Evolutionary conservation across 2,888 invertebrate genomes (phyloP).

Genomic region (Plusia festucae): DNA sequence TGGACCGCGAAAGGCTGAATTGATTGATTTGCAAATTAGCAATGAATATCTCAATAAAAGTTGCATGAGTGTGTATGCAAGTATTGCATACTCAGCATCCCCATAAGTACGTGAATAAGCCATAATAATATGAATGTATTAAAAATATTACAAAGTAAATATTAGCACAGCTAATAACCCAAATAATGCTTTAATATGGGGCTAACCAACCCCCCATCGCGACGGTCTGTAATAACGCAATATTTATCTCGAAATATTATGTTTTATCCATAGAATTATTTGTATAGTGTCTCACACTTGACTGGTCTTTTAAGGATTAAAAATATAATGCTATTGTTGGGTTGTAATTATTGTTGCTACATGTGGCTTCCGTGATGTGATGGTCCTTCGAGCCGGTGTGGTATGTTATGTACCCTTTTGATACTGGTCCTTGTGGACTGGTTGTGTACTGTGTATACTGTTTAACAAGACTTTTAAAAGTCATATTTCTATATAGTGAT

Average conservation of each 20-base stretch:
- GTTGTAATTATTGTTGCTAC: constrained; percentile 42
- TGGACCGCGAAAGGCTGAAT: too few species aligned
- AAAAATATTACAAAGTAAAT: neutral
- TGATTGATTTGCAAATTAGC: too few species aligned
- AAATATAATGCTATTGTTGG: constrained; percentile 34
- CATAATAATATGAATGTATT: neutral
- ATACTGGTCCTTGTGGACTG: neutral
- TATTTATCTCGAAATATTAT: constrained; percentile 40
- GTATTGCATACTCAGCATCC: too few species aligned
- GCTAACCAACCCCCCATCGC: constrained; percentile 40
- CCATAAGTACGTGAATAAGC: too few species aligned
- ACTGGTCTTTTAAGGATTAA: constrained; percentile 46
- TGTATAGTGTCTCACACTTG: constrained; percentile 48
- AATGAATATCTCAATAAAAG: too few species aligned
- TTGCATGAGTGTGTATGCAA: too few species aligned
- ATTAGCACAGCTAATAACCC: neutral
- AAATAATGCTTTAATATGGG: neutral
- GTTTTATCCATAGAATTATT: constrained; percentile 35
- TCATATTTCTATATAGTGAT: too few species aligned
- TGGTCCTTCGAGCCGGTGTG: neutral
- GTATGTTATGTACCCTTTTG: neutral
- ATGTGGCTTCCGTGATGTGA: constrained; percentile 24
- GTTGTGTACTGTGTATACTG: too few species aligned
- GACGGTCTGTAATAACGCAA: constrained; percentile 27
- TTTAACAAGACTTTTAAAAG: too few species aligned